Percentiles rank a stretch among this genome's conserved stretches.
Conservation (phyloP, 2,797 vertebrate species). For the Gallirallus australis region DNA sequence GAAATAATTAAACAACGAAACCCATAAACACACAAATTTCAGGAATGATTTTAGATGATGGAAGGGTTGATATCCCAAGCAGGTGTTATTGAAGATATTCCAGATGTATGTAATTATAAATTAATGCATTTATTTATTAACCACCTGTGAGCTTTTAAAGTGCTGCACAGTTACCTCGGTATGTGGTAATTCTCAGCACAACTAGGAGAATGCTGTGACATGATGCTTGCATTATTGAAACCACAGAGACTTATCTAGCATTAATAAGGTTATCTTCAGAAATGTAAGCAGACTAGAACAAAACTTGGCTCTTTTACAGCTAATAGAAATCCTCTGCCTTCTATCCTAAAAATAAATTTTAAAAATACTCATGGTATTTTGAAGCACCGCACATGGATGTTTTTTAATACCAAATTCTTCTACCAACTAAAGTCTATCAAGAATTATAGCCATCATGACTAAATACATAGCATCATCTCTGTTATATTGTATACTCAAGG, state of each 20-base stretch:
- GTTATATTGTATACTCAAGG: not conserved
- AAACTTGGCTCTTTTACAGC: not conserved
- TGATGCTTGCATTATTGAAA: not conserved
- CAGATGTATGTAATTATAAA: not conserved
- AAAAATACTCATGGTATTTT: not conserved
- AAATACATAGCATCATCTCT: not conserved
- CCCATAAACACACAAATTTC: not conserved
- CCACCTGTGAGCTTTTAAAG: not conserved
- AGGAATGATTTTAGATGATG: not conserved
- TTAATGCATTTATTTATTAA: not conserved
- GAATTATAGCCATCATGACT: not conserved
- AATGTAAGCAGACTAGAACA: not conserved
- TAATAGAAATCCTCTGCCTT: not conserved
- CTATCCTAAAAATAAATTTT: not conserved
- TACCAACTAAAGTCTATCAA: not conserved
- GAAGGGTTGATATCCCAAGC: not conserved
- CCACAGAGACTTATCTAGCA: not conserved
- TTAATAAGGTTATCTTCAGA: not conserved
- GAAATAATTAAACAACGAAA: not conserved
- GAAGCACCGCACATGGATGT: accelerated
- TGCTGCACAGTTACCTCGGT: not conserved
- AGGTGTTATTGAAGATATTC: not conserved
- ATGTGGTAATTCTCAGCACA: not conserved
- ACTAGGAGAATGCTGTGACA: not conserved
- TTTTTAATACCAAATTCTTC: not conserved